These are phyloP conservation scores for Hoplias malabaricus DNA, from an alignment of 2,113 vertebrate genomes.

Conservation along the genomic window DNA sequence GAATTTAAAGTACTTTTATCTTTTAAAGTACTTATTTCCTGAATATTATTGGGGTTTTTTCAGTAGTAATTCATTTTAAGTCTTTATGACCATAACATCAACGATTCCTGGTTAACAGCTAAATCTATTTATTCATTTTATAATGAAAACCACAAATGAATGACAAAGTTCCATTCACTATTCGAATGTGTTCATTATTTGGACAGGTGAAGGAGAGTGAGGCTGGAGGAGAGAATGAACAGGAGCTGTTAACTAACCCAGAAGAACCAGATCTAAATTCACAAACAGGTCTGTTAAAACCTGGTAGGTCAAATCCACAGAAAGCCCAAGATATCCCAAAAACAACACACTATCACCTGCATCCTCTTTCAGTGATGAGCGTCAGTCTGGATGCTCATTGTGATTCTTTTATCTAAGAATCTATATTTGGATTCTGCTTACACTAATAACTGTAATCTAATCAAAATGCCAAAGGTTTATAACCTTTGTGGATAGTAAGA, in stretches of 20 bases:
- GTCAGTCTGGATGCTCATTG: background rate
- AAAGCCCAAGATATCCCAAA: background rate
- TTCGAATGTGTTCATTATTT: background rate
- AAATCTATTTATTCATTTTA: background rate
- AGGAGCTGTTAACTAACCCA: background rate
- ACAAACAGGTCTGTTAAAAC: background rate
- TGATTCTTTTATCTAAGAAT: background rate
- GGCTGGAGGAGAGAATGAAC: background rate
- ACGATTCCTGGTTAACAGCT: too few species aligned
- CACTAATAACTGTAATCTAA: background rate
- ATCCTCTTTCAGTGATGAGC: background rate
- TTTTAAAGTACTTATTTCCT: background rate
- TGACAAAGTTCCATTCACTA: background rate
- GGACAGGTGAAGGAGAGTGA: constrained; percentile 4
- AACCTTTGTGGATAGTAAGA: too few species aligned
- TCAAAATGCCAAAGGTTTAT: too few species aligned
- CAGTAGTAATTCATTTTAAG: background rate
- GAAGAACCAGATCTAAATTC: background rate
- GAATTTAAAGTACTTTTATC: background rate
- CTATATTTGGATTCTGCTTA: too few species aligned
- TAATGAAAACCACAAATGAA: background rate
- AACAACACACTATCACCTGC: background rate
- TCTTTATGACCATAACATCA: too few species aligned
- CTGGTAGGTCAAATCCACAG: background rate
- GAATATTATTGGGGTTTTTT: background rate